phyloP scores from a whole-genome alignment of 2,797 vertebrate species.

The Clamator glandarius region DNA sequence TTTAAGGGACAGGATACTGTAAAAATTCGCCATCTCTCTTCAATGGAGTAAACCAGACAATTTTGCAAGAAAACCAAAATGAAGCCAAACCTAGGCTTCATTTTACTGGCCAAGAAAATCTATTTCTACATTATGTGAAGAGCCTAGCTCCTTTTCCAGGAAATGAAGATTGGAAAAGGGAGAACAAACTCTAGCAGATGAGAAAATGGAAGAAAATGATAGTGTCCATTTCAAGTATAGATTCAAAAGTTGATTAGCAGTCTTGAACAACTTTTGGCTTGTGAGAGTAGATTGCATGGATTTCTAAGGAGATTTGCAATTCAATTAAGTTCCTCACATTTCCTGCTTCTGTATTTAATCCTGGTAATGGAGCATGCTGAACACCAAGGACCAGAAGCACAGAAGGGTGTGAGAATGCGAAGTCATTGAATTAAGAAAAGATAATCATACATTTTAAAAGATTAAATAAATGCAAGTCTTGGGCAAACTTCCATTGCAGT shows the following conservation, averaged over 20 bases:
- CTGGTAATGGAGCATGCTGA: not conserved
- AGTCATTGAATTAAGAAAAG: not conserved
- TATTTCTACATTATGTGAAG: not conserved
- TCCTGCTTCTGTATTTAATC: not conserved
- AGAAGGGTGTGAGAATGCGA: not conserved
- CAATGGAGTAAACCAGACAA: not conserved
- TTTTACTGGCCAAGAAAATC: not conserved
- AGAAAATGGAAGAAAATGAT: not conserved
- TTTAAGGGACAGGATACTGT: not conserved
- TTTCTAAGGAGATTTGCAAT: not conserved
- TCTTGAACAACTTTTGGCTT: not conserved
- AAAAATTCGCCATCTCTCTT: not conserved
- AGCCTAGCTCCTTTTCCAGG: not conserved
- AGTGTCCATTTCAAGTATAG: not conserved
- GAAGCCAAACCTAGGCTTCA: not conserved
- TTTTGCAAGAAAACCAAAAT: not conserved
- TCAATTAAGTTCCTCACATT: not conserved
- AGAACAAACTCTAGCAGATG: not conserved
- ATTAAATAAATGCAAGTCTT: not conserved
- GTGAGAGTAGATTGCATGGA: not conserved
- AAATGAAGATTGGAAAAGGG: not conserved
- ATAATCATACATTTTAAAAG: not conserved
- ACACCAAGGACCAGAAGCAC: not conserved
- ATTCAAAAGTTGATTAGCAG: not conserved
- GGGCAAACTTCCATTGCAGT: not conserved